phyloP scores from a whole-genome alignment of 2,797 vertebrate species.

The Sebastes paucispinis region DNA sequence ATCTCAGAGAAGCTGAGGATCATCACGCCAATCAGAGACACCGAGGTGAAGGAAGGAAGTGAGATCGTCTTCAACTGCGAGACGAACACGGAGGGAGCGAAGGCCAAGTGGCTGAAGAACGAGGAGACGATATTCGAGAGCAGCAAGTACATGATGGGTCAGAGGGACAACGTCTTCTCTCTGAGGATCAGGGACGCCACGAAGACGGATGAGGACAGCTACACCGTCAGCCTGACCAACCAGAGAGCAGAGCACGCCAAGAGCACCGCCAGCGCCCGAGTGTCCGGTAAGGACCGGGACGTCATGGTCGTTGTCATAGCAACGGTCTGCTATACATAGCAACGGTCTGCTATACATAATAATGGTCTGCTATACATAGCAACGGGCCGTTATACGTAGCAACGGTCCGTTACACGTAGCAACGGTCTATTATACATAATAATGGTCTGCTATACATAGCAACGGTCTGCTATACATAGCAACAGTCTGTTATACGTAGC shows the following conservation, averaged over 20 bases:
- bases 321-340: no score
- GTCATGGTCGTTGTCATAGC: no score
- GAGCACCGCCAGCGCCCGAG: slow-evolving; percentile 85
- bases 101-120: slow-evolving; percentile 96
- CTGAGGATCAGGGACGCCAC: slow-evolving; percentile 92
- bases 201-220: slow-evolving; percentile 88
- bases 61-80: slow-evolving; percentile 97
- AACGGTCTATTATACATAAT: no score
- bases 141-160: slow-evolving; percentile 92
- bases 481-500: no score
- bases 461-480: no score
- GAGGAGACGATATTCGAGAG: slow-evolving; percentile 95
- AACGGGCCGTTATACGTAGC: no score
- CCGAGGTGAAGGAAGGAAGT: slow-evolving; percentile 89
- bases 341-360: no score
- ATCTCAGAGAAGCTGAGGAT: slow-evolving; percentile 93
- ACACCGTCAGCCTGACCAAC: slow-evolving; percentile 87
- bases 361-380: no score
- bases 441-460: no score
- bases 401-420: no score
- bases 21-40: slow-evolving; percentile 92
- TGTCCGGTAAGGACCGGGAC: slow-evolving; percentile 82
- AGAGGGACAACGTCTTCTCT: slow-evolving; percentile 94
- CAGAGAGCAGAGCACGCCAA: slow-evolving; percentile 91
- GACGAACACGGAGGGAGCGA: slow-evolving; percentile 94